Conservation (phyloP, 2,888 invertebrate genomes). For the Parochlus steinenii region DNA sequence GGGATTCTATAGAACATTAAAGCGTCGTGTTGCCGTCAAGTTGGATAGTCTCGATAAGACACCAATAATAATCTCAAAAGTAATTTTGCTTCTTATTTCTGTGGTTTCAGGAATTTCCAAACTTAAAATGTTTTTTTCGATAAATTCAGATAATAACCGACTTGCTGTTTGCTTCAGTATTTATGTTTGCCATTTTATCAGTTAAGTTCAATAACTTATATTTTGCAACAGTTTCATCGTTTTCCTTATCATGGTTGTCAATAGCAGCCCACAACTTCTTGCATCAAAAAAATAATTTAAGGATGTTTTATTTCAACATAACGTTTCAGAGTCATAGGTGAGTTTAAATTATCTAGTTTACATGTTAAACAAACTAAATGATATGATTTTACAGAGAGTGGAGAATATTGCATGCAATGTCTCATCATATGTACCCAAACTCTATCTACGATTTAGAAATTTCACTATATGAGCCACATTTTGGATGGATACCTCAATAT, state of each 20-base stretch:
- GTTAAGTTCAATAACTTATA: conserved; percentile 23
- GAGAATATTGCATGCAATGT: conserved; percentile 56
- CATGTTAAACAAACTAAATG: conserved; percentile 43
- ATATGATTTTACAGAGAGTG: conserved; percentile 44
- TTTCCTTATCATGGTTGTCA: conserved; percentile 38
- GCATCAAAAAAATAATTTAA: conserved; percentile 56
- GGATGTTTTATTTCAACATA: conserved; percentile 63
- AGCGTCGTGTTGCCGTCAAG: conserved; percentile 37
- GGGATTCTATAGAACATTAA: conserved; percentile 58
- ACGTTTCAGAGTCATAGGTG: conserved; percentile 33
- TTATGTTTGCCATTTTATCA: conserved; percentile 25
- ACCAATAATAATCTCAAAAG: conserved; percentile 24
- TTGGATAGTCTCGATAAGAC: conserved; percentile 37
- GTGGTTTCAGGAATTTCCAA: no score
- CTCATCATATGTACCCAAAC: conserved; percentile 66
- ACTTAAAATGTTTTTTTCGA: neutral
- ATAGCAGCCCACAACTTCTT: conserved; percentile 60
- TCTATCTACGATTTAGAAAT: conserved; percentile 58
- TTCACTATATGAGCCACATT: conserved; percentile 46
- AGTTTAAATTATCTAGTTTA: no score
- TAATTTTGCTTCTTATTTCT: no score
- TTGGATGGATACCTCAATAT: conserved; percentile 43
- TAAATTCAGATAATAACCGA: conserved; percentile 26
- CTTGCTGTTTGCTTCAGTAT: conserved; percentile 25
- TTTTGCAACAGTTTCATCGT: conserved; percentile 32